Evolutionary conservation across 2,797 vertebrate species (phyloP).

Genomic region (Yasuhikotakia modesta): DNA sequence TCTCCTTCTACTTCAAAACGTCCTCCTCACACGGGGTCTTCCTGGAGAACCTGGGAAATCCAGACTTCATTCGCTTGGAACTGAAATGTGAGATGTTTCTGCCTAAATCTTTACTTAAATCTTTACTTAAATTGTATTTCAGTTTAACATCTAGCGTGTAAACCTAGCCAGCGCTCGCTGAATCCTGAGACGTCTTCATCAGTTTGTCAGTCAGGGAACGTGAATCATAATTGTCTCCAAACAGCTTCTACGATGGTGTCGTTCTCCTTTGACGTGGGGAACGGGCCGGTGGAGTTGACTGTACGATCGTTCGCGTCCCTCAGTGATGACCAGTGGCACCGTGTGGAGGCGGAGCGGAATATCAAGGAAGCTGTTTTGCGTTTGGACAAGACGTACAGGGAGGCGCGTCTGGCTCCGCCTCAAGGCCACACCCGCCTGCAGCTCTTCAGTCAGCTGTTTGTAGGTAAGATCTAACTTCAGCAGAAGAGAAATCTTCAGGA

Average conservation of each 20-base stretch:
- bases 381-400: conserved; percentile 82
- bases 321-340: conserved; percentile 93
- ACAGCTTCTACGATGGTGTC: conserved; percentile 82
- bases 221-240: conserved; percentile 8
- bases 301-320: conserved; percentile 80
- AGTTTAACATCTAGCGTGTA: neutral
- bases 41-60: conserved; percentile 88
- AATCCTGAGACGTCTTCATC: neutral
- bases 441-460: conserved; percentile 89
- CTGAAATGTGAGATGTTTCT: conserved; percentile 82
- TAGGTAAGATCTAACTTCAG: conserved; percentile 79
- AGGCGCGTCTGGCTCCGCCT: conserved; percentile 74
- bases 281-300: conserved; percentile 84
- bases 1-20: conserved; percentile 98
- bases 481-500: neutral
- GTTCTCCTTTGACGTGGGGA: conserved; percentile 91
- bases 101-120: neutral
- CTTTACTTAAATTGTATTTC: neutral
- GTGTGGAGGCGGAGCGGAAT: conserved; percentile 88
- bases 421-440: conserved; percentile 88
- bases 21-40: conserved; percentile 89
- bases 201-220: neutral
- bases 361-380: conserved; percentile 88
- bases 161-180: neutral
- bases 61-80: conserved; percentile 89